Base-by-base conservation (phyloP, 2,797 vertebrate genomes). In the Scarus forsteni region DNA sequence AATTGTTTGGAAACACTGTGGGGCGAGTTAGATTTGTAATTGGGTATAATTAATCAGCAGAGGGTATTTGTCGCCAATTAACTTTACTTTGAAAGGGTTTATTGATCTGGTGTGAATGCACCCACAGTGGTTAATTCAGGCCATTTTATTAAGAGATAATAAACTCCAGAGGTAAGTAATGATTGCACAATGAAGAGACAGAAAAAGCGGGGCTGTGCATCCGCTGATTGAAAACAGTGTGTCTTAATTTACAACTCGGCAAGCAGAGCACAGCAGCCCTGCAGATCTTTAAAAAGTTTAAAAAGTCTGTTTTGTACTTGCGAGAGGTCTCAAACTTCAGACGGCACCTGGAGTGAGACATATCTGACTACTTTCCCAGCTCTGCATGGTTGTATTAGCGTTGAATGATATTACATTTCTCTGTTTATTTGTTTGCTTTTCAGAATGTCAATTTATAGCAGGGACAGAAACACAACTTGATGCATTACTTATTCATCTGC, bases 231-330 rank as follows among this genome's bases (percentile, higher is more conserved):
- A 75, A 85, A 89, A 60, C 79, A 74, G 75, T 62, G 55, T 74
- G 83, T 75, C 58, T 83, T 77, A 71, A 82, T 83, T 79, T 46
- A 43, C 54, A 77, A 68, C 82, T 81, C 81, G 81, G 86, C 80
- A 56, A 69, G 68, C 46, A 16, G 59, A 27, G 27, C 27, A 27
- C 27, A 27, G 27, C 27, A 27, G 27, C 27, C 27, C 27, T 27
- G 27, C 27, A 27, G 27, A 27, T 27, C 27, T 27, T 27, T 27
- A 27, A 27, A 27, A 27, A 14, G 39, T 40, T 10, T 10, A 27
- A 27, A 27, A 27, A 27, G 27, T 27, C 27, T 27, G 2, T 27
- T 27, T 27, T 27, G 27, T 27, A 27, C 27, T 27, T 27, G 27
- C 4, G 27, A 27, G 27, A 27, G 27, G 27, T 27, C 27, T 27